Evolutionary conservation across 2,797 vertebrate species (phyloP).

Genomic region (Sebastes diaconus): DNA sequence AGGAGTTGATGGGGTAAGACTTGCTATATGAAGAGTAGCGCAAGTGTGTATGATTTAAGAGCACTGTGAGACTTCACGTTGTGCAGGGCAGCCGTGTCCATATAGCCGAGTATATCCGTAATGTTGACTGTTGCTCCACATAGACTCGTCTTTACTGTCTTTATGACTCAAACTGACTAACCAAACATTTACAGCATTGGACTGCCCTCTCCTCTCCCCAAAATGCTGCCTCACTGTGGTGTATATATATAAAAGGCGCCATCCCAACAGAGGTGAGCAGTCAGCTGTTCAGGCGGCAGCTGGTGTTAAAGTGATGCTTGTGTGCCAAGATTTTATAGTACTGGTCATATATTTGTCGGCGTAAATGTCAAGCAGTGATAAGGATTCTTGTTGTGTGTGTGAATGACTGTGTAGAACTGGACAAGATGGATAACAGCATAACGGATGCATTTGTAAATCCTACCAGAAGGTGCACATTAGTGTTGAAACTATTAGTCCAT

Average conservation of each 20-base stretch:
- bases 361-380: neutral
- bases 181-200: neutral
- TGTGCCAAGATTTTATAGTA: neutral
- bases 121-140: neutral
- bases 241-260: neutral
- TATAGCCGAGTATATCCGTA: neutral
- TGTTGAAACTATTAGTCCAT: neutral
- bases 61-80: neutral
- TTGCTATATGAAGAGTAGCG: too few relatives aligned
- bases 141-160: neutral
- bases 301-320: neutral
- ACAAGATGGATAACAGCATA: neutral
- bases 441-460: neutral
- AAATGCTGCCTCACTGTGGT: neutral
- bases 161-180: neutral
- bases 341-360: constrained; percentile 1
- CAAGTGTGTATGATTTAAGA: neutral
- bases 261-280: neutral
- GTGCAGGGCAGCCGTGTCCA: neutral
- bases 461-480: neutral
- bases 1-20: too few relatives aligned
- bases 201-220: neutral
- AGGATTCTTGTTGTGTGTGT: neutral
- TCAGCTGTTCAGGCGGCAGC: neutral
- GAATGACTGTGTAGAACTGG: neutral